These are phyloP conservation scores for Hycleus cichorii DNA, from an alignment of 1,140 invertebrate species.

Conservation along the genomic window DNA sequence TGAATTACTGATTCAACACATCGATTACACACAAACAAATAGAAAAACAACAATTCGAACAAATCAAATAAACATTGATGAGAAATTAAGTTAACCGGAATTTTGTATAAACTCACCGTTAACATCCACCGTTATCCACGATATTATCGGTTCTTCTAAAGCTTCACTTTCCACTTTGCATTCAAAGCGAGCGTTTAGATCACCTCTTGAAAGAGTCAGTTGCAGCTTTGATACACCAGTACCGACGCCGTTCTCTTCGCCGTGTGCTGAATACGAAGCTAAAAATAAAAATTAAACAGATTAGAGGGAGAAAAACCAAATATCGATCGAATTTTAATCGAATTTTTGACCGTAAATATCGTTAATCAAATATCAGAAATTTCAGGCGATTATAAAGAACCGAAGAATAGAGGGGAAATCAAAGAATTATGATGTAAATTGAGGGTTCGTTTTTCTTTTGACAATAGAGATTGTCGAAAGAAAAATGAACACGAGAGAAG, in stretches of 20 bases:
- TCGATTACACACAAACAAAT: no score
- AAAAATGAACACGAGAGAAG: no score
- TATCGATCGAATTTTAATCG: neutral
- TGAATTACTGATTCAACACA: no score
- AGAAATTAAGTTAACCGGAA: neutral
- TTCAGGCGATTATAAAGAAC: no score
- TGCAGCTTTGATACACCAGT: constrained; percentile 55
- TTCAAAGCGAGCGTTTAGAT: constrained; percentile 66
- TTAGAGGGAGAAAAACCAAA: no score
- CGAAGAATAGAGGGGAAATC: no score
- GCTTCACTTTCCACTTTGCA: constrained; percentile 71
- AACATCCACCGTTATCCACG: constrained; percentile 65
- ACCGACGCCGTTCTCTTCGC: constrained; percentile 51
- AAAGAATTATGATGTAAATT: no score
- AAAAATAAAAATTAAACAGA: constrained; percentile 2
- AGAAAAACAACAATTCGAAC: no score
- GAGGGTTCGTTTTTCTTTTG: no score
- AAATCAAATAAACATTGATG: neutral
- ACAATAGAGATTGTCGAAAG: no score
- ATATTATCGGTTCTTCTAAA: constrained; percentile 55
- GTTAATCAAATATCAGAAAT: no score
- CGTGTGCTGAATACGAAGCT: constrained; percentile 34
- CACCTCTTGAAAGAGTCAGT: constrained; percentile 63
- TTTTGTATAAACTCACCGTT: constrained; percentile 58
- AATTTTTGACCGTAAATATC: no score